phyloP scores from a whole-genome alignment of 2,888 invertebrate species.

The Euplexia lucipara region DNA sequence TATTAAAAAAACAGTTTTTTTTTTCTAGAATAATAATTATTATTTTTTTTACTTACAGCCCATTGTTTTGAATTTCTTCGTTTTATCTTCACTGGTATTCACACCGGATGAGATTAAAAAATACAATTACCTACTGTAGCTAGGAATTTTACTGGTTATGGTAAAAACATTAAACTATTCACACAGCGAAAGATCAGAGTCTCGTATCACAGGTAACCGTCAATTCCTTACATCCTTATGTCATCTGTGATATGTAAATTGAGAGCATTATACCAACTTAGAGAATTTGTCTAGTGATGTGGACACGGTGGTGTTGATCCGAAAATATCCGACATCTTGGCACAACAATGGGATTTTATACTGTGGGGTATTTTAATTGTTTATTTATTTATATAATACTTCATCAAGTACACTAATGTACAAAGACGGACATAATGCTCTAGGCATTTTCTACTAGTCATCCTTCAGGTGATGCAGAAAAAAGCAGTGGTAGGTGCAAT shows the following conservation, averaged over 20 bases:
- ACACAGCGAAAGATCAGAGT: conserved; percentile 31
- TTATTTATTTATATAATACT: no score
- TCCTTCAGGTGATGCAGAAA: no score
- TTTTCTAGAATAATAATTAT: no score
- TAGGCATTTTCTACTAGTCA: no score
- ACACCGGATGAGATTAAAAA: background rate
- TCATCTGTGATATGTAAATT: conserved; percentile 61
- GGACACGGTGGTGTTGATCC: conserved; percentile 5
- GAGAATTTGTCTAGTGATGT: conserved; percentile 48
- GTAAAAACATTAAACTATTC: conserved; percentile 19
- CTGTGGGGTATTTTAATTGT: no score
- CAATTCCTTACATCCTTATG: conserved; percentile 55
- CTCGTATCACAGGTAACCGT: conserved; percentile 28
- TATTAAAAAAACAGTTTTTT: no score
- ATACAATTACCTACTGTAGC: background rate
- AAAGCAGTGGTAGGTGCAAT: no score
- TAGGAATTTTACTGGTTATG: conserved; percentile 9
- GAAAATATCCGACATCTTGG: conserved; percentile 24
- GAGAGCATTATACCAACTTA: conserved; percentile 50
- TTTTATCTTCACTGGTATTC: background rate
- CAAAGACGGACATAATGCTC: no score
- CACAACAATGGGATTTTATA: no score
- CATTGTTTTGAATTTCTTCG: background rate
- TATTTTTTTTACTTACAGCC: no score
- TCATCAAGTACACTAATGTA: no score